Evolutionary conservation across 2,888 invertebrate species (phyloP).

Genomic region (Eristalis intricaria): DNA sequence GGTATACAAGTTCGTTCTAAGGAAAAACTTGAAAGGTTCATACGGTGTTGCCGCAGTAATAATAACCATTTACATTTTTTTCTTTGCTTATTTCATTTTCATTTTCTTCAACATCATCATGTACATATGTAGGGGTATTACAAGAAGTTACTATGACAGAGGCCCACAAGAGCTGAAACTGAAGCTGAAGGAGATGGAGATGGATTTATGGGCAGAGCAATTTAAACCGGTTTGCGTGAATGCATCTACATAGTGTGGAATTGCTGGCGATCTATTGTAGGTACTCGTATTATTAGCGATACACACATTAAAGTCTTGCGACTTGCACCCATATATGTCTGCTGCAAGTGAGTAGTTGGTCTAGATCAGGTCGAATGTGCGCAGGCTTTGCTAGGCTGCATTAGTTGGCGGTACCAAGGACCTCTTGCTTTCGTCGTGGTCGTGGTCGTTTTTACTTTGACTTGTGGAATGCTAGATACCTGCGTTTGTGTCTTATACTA

Average conservation of each 20-base stretch:
- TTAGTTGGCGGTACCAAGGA: constrained; percentile 45
- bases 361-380: constrained; percentile 34
- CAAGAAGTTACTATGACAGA: constrained; percentile 46
- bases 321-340: constrained; percentile 44
- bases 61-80: constrained; percentile 12
- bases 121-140: constrained; percentile 55
- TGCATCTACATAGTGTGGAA: constrained; percentile 35
- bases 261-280: constrained; percentile 33
- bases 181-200: constrained; percentile 35
- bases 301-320: constrained; percentile 39
- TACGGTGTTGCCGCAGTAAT: constrained; percentile 27
- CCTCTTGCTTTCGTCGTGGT: constrained; percentile 60
- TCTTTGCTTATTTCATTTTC: constrained; percentile 15
- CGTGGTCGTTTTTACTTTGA: constrained; percentile 54
- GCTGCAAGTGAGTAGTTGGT: constrained; percentile 34
- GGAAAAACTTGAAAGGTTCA: constrained; percentile 18
- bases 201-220: constrained; percentile 63
- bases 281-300: constrained; percentile 36
- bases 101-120: constrained; percentile 12
- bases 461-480: constrained; percentile 56
- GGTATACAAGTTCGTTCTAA: constrained; percentile 19
- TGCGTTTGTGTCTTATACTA: constrained; percentile 35
- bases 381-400: constrained; percentile 28
- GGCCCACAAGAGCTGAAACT: constrained; percentile 16
- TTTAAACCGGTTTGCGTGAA: constrained; percentile 62